These are phyloP conservation scores for Rhegmatorhina hoffmannsi DNA, from an alignment of 2,113 vertebrate species.

Conservation along the genomic window DNA sequence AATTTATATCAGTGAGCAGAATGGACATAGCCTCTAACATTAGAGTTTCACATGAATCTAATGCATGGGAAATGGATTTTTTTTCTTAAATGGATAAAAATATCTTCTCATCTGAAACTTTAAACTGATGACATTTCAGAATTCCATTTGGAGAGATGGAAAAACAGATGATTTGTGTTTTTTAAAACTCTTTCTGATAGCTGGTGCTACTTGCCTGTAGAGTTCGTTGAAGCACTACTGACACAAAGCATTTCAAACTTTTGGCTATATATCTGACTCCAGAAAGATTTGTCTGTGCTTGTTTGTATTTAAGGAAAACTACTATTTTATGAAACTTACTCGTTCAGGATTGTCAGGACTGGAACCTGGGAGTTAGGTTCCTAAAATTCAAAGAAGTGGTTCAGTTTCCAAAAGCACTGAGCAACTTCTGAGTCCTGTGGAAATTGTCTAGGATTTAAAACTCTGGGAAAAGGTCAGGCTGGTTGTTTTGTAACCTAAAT, in stretches of 20 bases:
- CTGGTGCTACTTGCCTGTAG: background rate
- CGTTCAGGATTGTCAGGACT: background rate
- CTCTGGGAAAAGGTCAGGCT: slow-evolving; percentile 10
- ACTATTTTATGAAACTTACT: background rate
- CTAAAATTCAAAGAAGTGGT: background rate
- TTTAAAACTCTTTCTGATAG: slow-evolving; percentile 10
- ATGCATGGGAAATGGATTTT: slow-evolving; percentile 58
- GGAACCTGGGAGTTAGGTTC: background rate
- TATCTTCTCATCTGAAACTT: slow-evolving; percentile 42
- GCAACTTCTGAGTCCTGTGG: background rate
- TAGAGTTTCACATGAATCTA: slow-evolving; percentile 5
- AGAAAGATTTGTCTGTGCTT: background rate
- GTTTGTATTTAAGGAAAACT: background rate
- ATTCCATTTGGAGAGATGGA: slow-evolving; percentile 44
- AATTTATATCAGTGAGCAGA: slow-evolving; percentile 45
- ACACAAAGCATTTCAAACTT: slow-evolving; percentile 3
- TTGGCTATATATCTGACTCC: background rate
- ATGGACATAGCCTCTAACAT: background rate
- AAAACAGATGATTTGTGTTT: slow-evolving; percentile 37
- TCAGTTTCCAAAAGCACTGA: background rate
- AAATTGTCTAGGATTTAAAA: slow-evolving; percentile 10
- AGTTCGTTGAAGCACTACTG: background rate
- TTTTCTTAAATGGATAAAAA: slow-evolving; percentile 51
- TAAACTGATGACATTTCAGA: slow-evolving; percentile 57
- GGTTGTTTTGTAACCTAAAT: slow-evolving; percentile 10